Evolutionary conservation across 2,113 vertebrate genomes (phyloP).

Genomic region (Salvator merianae): DNA sequence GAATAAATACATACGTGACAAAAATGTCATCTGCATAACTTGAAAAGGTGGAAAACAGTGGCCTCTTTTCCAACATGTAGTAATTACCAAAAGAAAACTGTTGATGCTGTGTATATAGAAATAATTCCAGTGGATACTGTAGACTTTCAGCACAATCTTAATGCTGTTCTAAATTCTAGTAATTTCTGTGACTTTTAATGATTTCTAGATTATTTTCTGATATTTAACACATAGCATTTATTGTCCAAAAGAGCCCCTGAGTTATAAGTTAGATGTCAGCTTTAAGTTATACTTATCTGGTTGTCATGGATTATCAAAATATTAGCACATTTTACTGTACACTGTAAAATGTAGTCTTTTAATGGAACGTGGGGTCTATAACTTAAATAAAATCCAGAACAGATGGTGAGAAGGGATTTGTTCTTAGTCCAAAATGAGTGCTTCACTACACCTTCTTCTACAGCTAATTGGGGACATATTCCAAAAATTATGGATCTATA

Average conservation of each 20-base stretch:
- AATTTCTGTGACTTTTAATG: too few relatives aligned
- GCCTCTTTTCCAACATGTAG: too few relatives aligned
- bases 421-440: conserved; percentile 66
- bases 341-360: conserved; percentile 63
- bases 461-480: conserved; percentile 61
- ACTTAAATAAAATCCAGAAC: conserved; percentile 60
- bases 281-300: conserved; percentile 52
- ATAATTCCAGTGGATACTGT: not conserved
- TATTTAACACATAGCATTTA: not conserved
- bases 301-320: conserved; percentile 34
- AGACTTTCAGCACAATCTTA: too few relatives aligned
- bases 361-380: conserved; percentile 66
- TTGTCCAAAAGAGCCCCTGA: not conserved
- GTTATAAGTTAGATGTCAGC: conserved; percentile 7
- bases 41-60: too few relatives aligned
- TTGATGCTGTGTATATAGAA: not conserved
- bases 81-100: too few relatives aligned
- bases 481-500: conserved; percentile 63
- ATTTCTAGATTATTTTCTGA: not conserved
- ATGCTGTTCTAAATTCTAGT: too few relatives aligned
- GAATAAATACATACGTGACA: too few relatives aligned
- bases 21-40: too few relatives aligned
- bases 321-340: conserved; percentile 57
- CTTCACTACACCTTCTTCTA: conserved; percentile 60
- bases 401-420: conserved; percentile 70